A percentile compares a stretch with the other conserved stretches of the same genome.
These are phyloP conservation scores for Helicoverpa zea DNA, from an alignment of 1,140 invertebrate species.

Conservation along the genomic window DNA sequence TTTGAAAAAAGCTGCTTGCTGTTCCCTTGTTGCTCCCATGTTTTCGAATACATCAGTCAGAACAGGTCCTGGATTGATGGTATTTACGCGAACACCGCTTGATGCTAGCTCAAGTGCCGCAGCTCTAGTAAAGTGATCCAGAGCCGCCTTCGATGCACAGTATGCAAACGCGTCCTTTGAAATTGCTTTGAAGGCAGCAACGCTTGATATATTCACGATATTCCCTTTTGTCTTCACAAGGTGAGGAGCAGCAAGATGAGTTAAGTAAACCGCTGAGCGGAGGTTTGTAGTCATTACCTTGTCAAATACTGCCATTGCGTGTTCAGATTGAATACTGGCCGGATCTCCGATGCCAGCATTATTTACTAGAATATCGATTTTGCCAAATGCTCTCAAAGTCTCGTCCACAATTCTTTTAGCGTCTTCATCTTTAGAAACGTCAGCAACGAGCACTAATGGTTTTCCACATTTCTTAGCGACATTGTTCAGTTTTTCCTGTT, in stretches of 20 bases:
- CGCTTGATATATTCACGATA: constrained; percentile 91
- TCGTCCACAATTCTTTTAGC: constrained; percentile 87
- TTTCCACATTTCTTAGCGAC: constrained; percentile 81
- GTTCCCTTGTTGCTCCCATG: not conserved
- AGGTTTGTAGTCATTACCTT: constrained; percentile 86
- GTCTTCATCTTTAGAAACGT: constrained; percentile 89
- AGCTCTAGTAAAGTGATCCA: constrained; percentile 42
- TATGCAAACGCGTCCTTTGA: constrained; percentile 13
- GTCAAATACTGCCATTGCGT: constrained; percentile 48
- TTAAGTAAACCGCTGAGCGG: constrained; percentile 89
- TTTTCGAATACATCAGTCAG: constrained; percentile 42
- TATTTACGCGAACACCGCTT: constrained; percentile 18
- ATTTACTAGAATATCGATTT: constrained; percentile 90
- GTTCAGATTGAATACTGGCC: constrained; percentile 80
- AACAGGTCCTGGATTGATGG: constrained; percentile 35
- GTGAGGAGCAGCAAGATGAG: constrained; percentile 73
- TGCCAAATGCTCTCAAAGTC: constrained; percentile 87
- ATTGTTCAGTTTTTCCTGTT: constrained; percentile 86
- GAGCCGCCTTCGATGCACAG: constrained; percentile 38
- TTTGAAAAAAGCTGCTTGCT: not conserved
- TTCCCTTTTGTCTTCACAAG: constrained; percentile 11
- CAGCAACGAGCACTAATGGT: constrained; percentile 87
- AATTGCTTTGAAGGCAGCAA: not conserved
- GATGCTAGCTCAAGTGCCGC: constrained; percentile 6
- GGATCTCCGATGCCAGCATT: constrained; percentile 88